Conservation (phyloP, 37 sponge, comb jelly and placozoan species). For the Hexactinellida sp. region DNA sequence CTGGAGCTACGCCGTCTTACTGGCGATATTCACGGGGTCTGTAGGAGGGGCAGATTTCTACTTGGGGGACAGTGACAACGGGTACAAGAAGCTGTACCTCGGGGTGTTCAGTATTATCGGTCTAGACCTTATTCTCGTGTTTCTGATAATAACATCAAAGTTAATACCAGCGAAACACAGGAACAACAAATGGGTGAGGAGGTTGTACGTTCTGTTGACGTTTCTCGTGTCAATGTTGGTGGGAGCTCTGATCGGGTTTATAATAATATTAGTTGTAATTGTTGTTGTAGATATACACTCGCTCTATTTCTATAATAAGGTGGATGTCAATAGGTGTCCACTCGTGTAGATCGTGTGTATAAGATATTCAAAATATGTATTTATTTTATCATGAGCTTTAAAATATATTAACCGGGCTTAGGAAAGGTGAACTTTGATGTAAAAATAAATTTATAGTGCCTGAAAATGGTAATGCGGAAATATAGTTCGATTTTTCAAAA, state of each 20-base stretch:
- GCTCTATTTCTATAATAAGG: not conserved
- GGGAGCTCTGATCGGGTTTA: not conserved
- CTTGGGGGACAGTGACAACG: not conserved
- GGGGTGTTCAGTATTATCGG: constrained; percentile 11
- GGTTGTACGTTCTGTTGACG: not conserved
- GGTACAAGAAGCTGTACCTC: not conserved
- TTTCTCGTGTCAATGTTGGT: not conserved
- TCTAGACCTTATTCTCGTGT: not conserved
- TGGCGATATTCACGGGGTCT: not conserved
- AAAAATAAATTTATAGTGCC: no score
- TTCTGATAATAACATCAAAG: not conserved
- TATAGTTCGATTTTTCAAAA: no score
- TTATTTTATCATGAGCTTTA: no score
- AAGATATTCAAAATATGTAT: not conserved
- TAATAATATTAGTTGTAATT: not conserved
- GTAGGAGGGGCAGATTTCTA: not conserved
- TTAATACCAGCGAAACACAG: not conserved
- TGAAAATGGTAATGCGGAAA: no score
- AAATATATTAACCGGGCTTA: not conserved
- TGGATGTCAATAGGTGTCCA: not conserved
- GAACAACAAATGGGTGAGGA: not conserved
- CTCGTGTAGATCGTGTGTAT: not conserved
- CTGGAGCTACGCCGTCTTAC: constrained; percentile 5
- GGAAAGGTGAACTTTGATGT: no score
- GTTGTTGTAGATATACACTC: not conserved